These are phyloP conservation scores for Poecilia wingei DNA, from an alignment of 2,797 vertebrate species.

Conservation along the genomic window DNA sequence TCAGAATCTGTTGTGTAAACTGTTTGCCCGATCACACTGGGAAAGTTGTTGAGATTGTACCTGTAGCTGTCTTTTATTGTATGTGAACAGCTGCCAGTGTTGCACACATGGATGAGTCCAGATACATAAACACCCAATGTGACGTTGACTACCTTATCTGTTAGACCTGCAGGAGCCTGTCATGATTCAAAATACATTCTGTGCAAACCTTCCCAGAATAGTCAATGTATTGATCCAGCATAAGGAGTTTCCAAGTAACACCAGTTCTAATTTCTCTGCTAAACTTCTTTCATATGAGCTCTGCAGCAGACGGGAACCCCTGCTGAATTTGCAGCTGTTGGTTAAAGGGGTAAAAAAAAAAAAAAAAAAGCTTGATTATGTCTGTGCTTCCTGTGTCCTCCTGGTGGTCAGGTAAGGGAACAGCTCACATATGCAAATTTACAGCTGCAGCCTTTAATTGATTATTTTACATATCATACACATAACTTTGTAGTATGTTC, in stretches of 20 bases:
- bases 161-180: conserved; percentile 49
- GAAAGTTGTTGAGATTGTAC: conserved; percentile 5
- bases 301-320: background rate
- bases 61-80: conserved; percentile 44
- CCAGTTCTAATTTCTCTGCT: conserved; percentile 21
- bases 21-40: conserved; percentile 2
- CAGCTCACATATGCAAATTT: background rate
- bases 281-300: conserved; percentile 27
- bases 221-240: conserved; percentile 7
- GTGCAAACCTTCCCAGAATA: conserved; percentile 20
- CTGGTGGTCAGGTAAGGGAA: conserved; percentile 59
- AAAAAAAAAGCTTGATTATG: background rate
- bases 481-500: no score
- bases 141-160: conserved; percentile 39
- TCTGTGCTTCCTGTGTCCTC: conserved; percentile 41
- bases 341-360: background rate
- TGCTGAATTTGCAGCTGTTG: conserved; percentile 16
- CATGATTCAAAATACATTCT: conserved; percentile 27
- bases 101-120: conserved; percentile 26
- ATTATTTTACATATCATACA: background rate
- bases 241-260: conserved; percentile 17
- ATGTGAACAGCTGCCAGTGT: conserved; percentile 62
- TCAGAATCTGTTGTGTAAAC: background rate
- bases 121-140: conserved; percentile 42
- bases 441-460: background rate